These are phyloP conservation scores for Alectoris magna DNA, from an alignment of 2,797 vertebrate genomes.

Conservation along the genomic window DNA sequence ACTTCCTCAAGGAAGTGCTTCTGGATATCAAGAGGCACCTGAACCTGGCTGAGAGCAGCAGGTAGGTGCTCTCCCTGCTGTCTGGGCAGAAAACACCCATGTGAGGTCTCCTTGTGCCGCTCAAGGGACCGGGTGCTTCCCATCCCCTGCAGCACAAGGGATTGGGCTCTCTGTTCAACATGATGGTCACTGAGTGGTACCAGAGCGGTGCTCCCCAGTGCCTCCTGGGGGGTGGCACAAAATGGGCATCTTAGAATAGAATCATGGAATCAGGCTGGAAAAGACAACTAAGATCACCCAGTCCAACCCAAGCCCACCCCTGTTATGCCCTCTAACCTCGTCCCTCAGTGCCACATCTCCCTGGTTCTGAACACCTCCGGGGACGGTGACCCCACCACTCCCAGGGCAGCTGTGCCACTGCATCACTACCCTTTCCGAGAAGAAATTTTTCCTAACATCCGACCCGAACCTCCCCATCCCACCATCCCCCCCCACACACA, in stretches of 20 bases:
- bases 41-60: slow-evolving; percentile 93
- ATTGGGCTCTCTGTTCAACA: background rate
- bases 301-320: too few relatives aligned
- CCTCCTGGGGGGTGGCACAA: background rate
- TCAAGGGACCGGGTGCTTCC: background rate
- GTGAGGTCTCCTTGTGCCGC: rapidly evolving
- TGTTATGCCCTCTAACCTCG: too few relatives aligned
- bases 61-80: slow-evolving; percentile 70
- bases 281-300: too few relatives aligned
- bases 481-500: background rate
- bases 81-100: background rate
- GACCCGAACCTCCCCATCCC: background rate
- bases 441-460: too few relatives aligned
- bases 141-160: background rate
- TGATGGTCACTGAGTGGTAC: rapidly evolving
- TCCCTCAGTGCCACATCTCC: background rate
- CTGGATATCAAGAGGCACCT: slow-evolving; percentile 95
- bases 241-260: background rate
- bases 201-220: rapidly evolving
- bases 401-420: too few relatives aligned
- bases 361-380: too few relatives aligned
- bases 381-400: too few relatives aligned
- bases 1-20: slow-evolving; percentile 93
- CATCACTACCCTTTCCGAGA: too few relatives aligned
- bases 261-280: too few relatives aligned